phyloP scores from a whole-genome alignment of 2,888 invertebrate species.

The Archaeoteleia sp. region DNA sequence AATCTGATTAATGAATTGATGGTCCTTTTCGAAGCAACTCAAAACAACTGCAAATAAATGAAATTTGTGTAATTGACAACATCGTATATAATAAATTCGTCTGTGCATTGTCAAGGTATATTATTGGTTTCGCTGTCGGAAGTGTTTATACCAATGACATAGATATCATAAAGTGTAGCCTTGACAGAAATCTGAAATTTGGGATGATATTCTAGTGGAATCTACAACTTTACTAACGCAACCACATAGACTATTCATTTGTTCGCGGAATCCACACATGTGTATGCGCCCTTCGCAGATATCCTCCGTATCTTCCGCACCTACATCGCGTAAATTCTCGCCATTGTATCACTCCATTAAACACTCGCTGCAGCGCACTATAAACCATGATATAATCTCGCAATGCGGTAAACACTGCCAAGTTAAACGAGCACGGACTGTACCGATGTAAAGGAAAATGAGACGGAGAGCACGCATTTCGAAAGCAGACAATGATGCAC shows the following conservation, averaged over 20 bases:
- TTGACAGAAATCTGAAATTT: constrained; percentile 23
- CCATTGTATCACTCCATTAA: constrained; percentile 71
- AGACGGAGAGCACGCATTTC: constrained; percentile 24
- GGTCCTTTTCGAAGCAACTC: too few species aligned
- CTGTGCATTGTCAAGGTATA: too few species aligned
- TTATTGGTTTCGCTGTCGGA: too few species aligned
- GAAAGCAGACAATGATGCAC: constrained; percentile 33
- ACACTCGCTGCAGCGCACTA: constrained; percentile 69
- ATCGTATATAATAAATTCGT: too few species aligned
- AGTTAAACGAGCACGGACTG: constrained; percentile 63
- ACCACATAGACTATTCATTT: constrained; percentile 31
- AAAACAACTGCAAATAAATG: too few species aligned
- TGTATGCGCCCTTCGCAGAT: constrained; percentile 38
- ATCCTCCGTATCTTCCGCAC: constrained; percentile 46
- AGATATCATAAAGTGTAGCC: constrained; percentile 17
- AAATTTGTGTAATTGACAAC: too few species aligned
- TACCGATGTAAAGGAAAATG: constrained; percentile 27
- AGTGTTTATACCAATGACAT: not conserved
- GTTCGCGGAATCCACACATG: constrained; percentile 37
- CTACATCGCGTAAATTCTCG: constrained; percentile 50
- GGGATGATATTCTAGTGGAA: constrained; percentile 15
- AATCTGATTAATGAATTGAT: too few species aligned
- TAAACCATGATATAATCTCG: constrained; percentile 70
- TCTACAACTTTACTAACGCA: constrained; percentile 17
- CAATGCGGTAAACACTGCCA: constrained; percentile 71